These are phyloP conservation scores for Nasua narica DNA, from an alignment of 2,797 vertebrate genomes.

Conservation along the genomic window DNA sequence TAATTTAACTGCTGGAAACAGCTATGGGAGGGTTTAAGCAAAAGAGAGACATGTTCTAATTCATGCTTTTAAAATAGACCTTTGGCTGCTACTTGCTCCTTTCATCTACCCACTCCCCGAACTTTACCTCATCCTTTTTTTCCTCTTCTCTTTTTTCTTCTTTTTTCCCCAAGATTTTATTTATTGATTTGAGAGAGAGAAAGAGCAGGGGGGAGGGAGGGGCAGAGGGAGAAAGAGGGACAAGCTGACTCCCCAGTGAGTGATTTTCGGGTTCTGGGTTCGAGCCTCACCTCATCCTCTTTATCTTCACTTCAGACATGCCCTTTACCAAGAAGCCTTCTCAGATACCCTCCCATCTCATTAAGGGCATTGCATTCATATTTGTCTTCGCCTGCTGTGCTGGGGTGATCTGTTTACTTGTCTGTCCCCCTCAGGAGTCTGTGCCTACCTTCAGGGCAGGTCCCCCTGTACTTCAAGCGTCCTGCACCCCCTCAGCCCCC, in stretches of 20 bases:
- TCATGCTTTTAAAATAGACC: background rate
- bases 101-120: background rate
- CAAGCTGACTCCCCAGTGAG: background rate
- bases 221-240: background rate
- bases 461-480: background rate
- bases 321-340: background rate
- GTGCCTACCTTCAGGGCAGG: background rate
- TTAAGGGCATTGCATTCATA: background rate
- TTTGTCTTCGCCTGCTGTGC: background rate
- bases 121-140: background rate
- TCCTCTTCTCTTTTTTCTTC: background rate
- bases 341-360: background rate
- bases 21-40: background rate
- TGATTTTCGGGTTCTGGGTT: background rate
- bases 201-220: no score
- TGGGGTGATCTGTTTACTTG: background rate
- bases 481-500: background rate
- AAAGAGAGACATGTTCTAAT: background rate
- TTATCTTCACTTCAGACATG: background rate
- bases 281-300: background rate
- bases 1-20: background rate
- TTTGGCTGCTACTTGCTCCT: background rate
- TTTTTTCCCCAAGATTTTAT: background rate
- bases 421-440: background rate
- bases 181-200: background rate